Percentiles rank a stretch among this genome's conserved stretches.
phyloP scores from a whole-genome alignment of 2,797 vertebrate species.

The Pteropus rufus region DNA sequence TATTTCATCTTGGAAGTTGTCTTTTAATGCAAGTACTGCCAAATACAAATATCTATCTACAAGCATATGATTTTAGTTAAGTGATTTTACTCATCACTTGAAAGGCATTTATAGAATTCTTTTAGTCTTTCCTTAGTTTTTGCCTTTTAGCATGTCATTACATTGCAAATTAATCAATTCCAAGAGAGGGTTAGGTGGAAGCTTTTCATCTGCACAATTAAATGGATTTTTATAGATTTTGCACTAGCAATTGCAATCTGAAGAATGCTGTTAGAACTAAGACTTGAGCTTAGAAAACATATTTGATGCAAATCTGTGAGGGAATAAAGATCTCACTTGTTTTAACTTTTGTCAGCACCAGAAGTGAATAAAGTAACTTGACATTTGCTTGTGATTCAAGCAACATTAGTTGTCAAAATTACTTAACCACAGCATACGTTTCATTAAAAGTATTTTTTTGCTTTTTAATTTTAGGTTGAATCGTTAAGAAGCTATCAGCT shows the following conservation, averaged over 20 bases:
- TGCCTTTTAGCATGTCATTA: not conserved
- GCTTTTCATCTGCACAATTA: not conserved
- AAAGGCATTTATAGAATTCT: not conserved
- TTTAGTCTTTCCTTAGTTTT: not conserved
- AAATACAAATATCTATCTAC: not conserved
- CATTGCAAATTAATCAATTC: not conserved
- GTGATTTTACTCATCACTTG: not conserved
- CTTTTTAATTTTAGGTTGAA: not conserved
- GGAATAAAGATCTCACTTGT: constrained; percentile 7
- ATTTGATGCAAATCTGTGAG: not conserved
- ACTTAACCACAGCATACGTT: not conserved
- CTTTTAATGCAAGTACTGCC: not conserved
- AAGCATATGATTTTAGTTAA: constrained; percentile 20
- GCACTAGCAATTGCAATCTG: not conserved
- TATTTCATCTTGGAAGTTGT: constrained; percentile 27
- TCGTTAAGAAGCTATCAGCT: not conserved
- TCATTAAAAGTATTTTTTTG: not conserved
- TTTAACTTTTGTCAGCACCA: constrained; percentile 9
- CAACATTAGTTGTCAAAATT: not conserved
- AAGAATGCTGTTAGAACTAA: not conserved
- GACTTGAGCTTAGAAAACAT: not conserved
- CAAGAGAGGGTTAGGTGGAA: not conserved
- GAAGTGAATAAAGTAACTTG: not conserved
- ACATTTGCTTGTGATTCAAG: not conserved
- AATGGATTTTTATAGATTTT: not conserved